Percentiles rank a stretch among this genome's conserved stretches.
phyloP scores from a whole-genome alignment of 1,140 invertebrate genomes.

The Leptinotarsa undecemlineata region DNA sequence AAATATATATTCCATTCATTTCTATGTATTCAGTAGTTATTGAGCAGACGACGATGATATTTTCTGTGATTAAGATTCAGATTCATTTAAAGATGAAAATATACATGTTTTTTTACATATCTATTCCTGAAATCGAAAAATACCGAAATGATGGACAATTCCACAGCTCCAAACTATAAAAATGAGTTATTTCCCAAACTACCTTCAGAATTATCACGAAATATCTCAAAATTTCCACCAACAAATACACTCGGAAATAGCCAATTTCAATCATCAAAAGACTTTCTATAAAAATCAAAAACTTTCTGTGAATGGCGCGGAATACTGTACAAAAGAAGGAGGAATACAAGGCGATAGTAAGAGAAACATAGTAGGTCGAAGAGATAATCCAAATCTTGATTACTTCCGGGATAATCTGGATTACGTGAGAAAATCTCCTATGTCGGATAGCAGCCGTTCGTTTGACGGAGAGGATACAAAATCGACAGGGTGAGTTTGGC shows the following conservation, averaged over 20 bases:
- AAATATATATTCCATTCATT: too few relatives aligned
- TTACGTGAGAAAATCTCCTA: neutral
- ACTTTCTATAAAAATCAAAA: constrained; percentile 4
- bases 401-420: neutral
- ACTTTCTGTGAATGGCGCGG: neutral
- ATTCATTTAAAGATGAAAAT: too few relatives aligned
- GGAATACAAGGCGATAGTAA: neutral
- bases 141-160: neutral
- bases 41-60: too few relatives aligned
- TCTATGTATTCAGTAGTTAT: too few relatives aligned
- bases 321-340: neutral
- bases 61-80: too few relatives aligned
- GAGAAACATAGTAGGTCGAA: neutral
- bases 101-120: too few relatives aligned
- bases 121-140: neutral
- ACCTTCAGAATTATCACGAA: neutral
- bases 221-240: neutral
- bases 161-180: neutral
- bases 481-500: neutral
- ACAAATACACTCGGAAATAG: neutral
- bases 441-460: neutral
- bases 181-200: constrained; percentile 2
- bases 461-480: neutral
- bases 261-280: constrained; percentile 1
- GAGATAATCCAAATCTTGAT: constrained; percentile 1